Conservation (phyloP, 2,797 vertebrate genomes). For the Ctenosaura bakeri region DNA sequence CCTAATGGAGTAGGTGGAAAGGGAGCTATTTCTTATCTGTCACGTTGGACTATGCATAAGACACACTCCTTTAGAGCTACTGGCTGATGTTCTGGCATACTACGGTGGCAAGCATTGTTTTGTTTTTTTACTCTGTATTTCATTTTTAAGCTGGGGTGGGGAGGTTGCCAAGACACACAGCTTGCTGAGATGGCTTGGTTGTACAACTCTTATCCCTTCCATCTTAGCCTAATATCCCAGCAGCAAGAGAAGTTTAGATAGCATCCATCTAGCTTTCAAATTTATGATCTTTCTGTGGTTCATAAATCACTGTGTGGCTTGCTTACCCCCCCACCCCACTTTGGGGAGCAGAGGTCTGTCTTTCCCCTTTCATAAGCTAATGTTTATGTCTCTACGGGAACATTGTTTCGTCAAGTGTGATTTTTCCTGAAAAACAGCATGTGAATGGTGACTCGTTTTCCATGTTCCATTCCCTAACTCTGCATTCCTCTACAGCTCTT, state of each 20-base stretch:
- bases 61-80: constrained; percentile 26
- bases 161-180: constrained; percentile 41
- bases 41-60: constrained; percentile 18
- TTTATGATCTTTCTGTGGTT: neutral
- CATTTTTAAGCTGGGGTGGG: neutral
- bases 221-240: constrained; percentile 61
- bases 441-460: neutral
- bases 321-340: neutral
- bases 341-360: neutral
- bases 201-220: constrained; percentile 28
- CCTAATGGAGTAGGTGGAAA: neutral
- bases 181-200: constrained; percentile 32
- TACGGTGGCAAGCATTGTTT: constrained; percentile 15
- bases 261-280: constrained; percentile 66
- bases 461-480: neutral
- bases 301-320: constrained; percentile 28
- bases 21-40: constrained; percentile 23
- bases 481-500: neutral
- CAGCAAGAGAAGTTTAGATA: constrained; percentile 75
- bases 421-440: neutral
- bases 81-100: constrained; percentile 49
- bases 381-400: neutral
- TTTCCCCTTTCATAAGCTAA: constrained; percentile 1
- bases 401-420: neutral
- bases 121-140: neutral